Evolutionary conservation across 2,888 invertebrate species (phyloP), one percentile per base, ranked within the genome.

Genomic region (Macrosiphum euphorbiae): DNA sequence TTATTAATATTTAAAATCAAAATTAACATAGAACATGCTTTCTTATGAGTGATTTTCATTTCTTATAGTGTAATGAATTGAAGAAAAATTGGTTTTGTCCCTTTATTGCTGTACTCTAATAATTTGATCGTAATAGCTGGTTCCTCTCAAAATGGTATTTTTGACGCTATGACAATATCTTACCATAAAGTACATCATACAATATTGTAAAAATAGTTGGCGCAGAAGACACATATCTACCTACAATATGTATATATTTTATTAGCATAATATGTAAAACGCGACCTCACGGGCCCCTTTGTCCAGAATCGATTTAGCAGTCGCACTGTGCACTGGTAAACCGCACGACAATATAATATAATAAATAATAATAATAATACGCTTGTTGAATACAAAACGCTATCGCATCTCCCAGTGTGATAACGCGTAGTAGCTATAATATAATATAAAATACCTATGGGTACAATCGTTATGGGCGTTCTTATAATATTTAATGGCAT

Each of bases 281-380:
- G 35, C 58, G 88, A 55, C 88, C 88, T 88, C 88, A 58, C 52
- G 35, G 35, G 24, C 35, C 52, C 3, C 50, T 16, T 20, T 13
- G 88, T 52, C 35, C 87, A 87, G 88, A 88, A 88, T 58, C 44
- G 58, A 89, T 89, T 89, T 89, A 58, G 58, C 89, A 89, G 89
- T 89, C 89, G 35, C 44, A 44, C 28, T 41, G 41, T 58, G 89
- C 89, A n/a, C 87, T 88, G 35, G 50, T 28, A 88, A 52, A 88
- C 52, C 87, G 24, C 52, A 52, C 10, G 35, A 35, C 50, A 35
- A 50, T 47, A 86, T 47, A 86, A 86, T 86, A 86, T 47, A 44
- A 86, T 86, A 44, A 28, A 55, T 55, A n/a, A n/a, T n/a, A n/a
- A 13, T n/a, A 67, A 67, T 67, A 24, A 41, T 10, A 47, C 55